Evolutionary conservation across 2,797 vertebrate genomes (phyloP).

Genomic region (Luscinia megarhynchos): DNA sequence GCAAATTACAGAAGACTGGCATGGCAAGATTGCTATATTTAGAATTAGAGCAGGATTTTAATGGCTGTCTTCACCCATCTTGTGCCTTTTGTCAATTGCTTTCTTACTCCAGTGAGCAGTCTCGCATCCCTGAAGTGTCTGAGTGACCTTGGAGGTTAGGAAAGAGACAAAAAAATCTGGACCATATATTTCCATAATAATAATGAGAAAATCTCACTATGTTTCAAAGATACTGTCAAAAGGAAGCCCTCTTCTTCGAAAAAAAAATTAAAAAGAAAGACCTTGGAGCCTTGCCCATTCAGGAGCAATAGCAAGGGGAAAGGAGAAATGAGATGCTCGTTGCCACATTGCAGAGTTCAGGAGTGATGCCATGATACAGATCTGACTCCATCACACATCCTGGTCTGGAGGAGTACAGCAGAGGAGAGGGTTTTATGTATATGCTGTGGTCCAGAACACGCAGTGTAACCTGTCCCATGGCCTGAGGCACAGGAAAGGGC

Average conservation of each 20-base stretch:
- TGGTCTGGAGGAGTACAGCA: not conserved
- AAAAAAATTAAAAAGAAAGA: not conserved
- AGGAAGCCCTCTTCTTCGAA: not conserved
- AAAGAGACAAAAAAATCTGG: not conserved
- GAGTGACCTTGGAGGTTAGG: slow-evolving; percentile 37
- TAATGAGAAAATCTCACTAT: not conserved
- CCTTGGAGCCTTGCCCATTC: not conserved
- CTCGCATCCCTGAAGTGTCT: not conserved
- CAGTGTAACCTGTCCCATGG: not conserved
- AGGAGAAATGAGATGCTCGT: not conserved
- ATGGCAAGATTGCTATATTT: slow-evolving; percentile 67
- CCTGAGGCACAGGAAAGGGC: not conserved
- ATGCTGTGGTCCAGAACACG: not conserved
- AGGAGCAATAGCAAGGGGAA: not conserved
- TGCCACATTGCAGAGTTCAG: not conserved
- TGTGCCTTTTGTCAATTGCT: slow-evolving; percentile 47
- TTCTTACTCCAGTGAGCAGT: slow-evolving; percentile 21
- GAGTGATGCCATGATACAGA: not conserved
- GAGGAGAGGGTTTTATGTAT: not conserved
- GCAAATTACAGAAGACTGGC: slow-evolving; percentile 71
- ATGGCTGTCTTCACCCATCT: slow-evolving; percentile 62
- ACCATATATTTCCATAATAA: not conserved
- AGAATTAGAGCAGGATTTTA: slow-evolving; percentile 54
- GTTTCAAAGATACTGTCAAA: not conserved
- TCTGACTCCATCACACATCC: not conserved